Percentiles rank a stretch among this genome's conserved stretches.
phyloP scores from a whole-genome alignment of 2,797 vertebrate genomes.

The Peromyscus nudipes region DNA sequence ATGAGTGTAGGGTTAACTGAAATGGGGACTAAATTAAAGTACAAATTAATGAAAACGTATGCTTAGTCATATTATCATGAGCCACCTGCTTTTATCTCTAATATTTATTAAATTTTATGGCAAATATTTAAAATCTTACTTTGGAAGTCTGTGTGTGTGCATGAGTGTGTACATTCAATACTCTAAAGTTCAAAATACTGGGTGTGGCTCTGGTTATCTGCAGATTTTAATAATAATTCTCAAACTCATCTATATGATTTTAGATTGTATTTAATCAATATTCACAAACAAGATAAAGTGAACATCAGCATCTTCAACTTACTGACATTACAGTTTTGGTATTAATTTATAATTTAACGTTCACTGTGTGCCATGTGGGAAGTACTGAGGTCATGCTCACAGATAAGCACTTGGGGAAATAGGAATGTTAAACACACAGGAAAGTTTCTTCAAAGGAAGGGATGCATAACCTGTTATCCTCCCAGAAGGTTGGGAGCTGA shows the following conservation, averaged over 20 bases:
- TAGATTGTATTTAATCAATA: background rate
- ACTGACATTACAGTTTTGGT: background rate
- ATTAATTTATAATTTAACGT: background rate
- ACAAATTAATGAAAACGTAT: background rate
- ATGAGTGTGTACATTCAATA: background rate
- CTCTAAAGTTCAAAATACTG: background rate
- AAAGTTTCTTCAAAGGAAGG: background rate
- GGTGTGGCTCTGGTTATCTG: background rate
- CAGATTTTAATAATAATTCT: background rate
- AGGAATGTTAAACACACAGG: background rate
- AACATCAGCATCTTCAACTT: background rate
- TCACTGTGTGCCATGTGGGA: background rate
- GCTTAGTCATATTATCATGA: background rate
- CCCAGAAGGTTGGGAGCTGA: background rate
- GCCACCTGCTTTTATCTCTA: background rate
- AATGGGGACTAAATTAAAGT: constrained; percentile 11
- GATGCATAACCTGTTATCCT: background rate
- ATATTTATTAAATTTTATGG: constrained; percentile 20
- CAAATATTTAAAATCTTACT: constrained; percentile 49
- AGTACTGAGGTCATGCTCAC: background rate
- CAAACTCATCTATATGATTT: background rate
- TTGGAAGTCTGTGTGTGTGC: background rate
- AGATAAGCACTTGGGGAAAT: background rate
- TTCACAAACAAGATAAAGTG: background rate
- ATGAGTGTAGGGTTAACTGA: background rate